Conservation (phyloP, 2,113 vertebrate species). For the Bambusicola thoracicus region DNA sequence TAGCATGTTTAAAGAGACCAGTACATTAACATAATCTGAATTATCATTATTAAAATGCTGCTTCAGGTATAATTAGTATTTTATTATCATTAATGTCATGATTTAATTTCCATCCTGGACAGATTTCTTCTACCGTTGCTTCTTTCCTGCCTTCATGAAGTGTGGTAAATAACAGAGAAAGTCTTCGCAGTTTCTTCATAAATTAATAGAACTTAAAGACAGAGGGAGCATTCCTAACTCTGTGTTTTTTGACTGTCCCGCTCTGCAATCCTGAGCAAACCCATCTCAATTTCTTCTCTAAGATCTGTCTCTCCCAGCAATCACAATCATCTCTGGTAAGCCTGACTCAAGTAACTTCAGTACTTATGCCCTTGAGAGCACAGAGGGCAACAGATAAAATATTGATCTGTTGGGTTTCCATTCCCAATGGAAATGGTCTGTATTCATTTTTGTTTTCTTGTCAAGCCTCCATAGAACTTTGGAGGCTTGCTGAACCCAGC, state of each 20-base stretch:
- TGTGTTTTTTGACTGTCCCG: background rate
- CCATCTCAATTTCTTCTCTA: background rate
- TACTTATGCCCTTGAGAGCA: background rate
- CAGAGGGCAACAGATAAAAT: background rate
- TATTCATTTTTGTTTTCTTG: background rate
- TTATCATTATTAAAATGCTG: slow-evolving; percentile 66
- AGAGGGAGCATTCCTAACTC: background rate
- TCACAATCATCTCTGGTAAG: background rate
- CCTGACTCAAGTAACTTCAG: too few species aligned
- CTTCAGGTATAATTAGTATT: slow-evolving; percentile 58
- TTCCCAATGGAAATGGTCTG: too few species aligned
- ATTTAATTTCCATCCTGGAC: slow-evolving; percentile 17
- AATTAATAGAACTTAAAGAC: background rate
- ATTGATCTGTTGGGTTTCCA: background rate
- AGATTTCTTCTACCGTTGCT: background rate
- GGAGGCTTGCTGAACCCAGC: background rate
- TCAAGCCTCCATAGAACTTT: background rate
- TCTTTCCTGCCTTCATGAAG: background rate
- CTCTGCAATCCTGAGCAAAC: background rate
- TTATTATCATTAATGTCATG: slow-evolving; percentile 47
- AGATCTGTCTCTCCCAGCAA: fast-evolving
- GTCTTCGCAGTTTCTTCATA: background rate
- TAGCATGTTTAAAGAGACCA: slow-evolving; percentile 51
- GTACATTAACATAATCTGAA: slow-evolving; percentile 64
- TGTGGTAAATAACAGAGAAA: background rate